Base-by-base conservation (phyloP, 2,113 vertebrate genomes). In the Phyllopteryx taeniolatus region DNA sequence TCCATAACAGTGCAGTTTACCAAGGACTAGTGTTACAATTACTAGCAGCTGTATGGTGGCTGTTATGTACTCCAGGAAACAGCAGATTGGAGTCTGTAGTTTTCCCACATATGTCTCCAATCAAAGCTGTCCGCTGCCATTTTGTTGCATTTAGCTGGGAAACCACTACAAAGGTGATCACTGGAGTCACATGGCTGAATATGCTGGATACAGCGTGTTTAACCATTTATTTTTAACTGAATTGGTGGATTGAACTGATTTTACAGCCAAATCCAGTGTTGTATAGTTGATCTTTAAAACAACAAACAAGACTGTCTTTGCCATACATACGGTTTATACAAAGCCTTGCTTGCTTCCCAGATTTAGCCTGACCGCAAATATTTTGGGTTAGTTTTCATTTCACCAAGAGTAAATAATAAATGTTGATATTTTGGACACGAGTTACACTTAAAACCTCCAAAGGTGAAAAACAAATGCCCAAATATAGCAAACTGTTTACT, bases 1-100 rank as follows among this genome's bases (percentile, higher is more conserved):
- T 54, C 5, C 59, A 60, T n/a, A 46, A 35, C 44, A 63, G 9
- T 35, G 31, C 62, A 33, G 43, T 66, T 17, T 14, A 61, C 60
- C 22, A 61, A 35, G 33, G 1, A 47, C 42, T 6, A 46, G 15
- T 33, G 43, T 54, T 14, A 4, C 13, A 49, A 63, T 74, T 20
- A 19, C 42, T 27, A 51, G 51, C 68, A 75, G 47, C 66, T 59
- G 71, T 7, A 31, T 6, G 13, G 49, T 31, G 54, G 35, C 53
- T 27, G 68, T 49, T 60, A 8, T 19, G 44, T 22, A 5, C 49
- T 68, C 67, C 67, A 62, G 71, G 56, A 68, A 20, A 17, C 7
- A 67, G 11, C 11, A 39, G 20, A 59, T 31, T 64, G 63, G 57
- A 44, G 65, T 74, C 77, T 76, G 59, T 71, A 83, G 80, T 67